Percentiles rank a stretch among this genome's conserved stretches.
Evolutionary conservation across 2,888 invertebrate genomes (phyloP).

Genomic region (Tipula helvola): DNA sequence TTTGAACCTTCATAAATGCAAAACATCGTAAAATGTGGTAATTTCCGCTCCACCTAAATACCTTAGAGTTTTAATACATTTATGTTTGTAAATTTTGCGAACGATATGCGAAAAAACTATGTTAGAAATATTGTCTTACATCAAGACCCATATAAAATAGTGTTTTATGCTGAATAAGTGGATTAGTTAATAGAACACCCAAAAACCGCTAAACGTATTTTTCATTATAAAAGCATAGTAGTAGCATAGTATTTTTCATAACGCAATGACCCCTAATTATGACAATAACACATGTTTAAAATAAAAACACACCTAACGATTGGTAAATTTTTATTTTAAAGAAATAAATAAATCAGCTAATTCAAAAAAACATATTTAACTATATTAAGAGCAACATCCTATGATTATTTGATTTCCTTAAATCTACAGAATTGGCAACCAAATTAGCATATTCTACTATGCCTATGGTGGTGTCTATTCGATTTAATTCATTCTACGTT

Average conservation of each 20-base stretch:
- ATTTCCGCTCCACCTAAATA: too few relatives aligned
- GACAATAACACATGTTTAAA: not conserved
- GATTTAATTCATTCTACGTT: not conserved
- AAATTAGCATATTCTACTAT: not conserved
- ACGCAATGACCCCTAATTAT: not conserved
- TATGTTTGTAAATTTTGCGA: not conserved
- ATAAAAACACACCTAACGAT: not conserved
- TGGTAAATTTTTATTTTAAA: not conserved
- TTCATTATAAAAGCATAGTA: not conserved
- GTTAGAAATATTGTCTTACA: not conserved
- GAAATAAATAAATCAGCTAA: not conserved
- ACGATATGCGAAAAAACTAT: not conserved
- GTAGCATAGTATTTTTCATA: not conserved
- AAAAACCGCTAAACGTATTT: not conserved
- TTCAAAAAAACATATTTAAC: not conserved
- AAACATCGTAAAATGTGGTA: too few relatives aligned
- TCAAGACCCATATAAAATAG: not conserved
- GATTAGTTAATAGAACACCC: not conserved
- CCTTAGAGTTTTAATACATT: too few relatives aligned
- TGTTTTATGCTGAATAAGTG: not conserved
- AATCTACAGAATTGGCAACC: not conserved
- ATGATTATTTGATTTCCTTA: not conserved
- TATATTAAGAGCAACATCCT: not conserved
- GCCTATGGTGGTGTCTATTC: not conserved
- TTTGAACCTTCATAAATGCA: too few relatives aligned